Base-by-base conservation (phyloP, 2,113 vertebrate species). In the Thunnus maccoyii region DNA sequence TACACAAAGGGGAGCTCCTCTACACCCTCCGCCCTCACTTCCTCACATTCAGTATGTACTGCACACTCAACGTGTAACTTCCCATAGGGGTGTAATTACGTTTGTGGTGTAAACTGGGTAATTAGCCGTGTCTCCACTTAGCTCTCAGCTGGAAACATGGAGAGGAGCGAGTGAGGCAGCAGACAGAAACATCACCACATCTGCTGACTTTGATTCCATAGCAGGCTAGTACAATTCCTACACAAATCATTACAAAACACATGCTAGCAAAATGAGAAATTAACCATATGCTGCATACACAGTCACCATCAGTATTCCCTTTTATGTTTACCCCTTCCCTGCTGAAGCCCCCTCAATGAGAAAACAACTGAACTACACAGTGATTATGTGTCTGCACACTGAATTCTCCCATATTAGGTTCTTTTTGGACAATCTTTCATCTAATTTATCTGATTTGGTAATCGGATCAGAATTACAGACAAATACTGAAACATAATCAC, bases 81-180 rank as follows among this genome's bases (percentile, higher is more conserved):
- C 76, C 82, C 82, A 87, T 85, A 81, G 76, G 85, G 79, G 76
- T 78, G 62, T 88, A 89, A 93, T 91, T 91, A 89, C 57, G 22
- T 88, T 89, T 89, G 82, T 83, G 67, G 55, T 88, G 88, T 86
- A 91, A 89, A 91, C 86, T 69, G 85, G 75, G 32, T 92, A 92
- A 93, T 93, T 92, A 92, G 75, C 82, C 2, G 18, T 51, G 78
- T 88, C 85, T 84, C 82, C 74, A 87, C 82, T 91, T 91, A 86
- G 77, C 83, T 84, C 91, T 81, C 86, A 79, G 83, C 87, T 85
- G 88, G 89, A 91, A 64, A 72, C 51, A 20, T 4, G 41, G 25
- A 79, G 60, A 78, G 10, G 47, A 79, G 72, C 57, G 16, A 62
- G 58, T 72, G 30, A 48, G 67, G 76, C 72, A 63, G 81, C 77